phyloP scores from a whole-genome alignment of 2,888 invertebrate species.

The Andrena camellia region DNA sequence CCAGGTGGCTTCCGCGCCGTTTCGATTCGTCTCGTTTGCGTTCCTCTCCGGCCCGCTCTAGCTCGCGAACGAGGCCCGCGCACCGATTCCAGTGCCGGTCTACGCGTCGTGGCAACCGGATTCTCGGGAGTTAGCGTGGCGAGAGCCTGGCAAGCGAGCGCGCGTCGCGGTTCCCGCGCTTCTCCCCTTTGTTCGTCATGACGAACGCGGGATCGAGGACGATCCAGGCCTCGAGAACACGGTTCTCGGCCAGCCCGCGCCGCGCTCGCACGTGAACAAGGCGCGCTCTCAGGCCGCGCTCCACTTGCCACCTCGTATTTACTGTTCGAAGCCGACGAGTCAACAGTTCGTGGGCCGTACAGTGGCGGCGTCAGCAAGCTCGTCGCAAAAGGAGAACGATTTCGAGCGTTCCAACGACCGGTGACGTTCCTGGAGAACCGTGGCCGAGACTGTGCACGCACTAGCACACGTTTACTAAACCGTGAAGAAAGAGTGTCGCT shows the following conservation, averaged over 20 bases:
- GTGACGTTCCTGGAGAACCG: neutral
- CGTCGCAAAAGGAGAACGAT: neutral
- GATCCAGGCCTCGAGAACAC: slow-evolving; percentile 11
- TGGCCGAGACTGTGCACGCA: neutral
- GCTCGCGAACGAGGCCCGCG: slow-evolving; percentile 3
- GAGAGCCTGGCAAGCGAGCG: neutral
- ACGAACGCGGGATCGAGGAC: slow-evolving; percentile 18
- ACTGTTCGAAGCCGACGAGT: neutral
- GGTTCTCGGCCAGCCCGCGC: too few species aligned
- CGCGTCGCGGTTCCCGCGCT: slow-evolving; percentile 41
- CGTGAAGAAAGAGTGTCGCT: neutral
- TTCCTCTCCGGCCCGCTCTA: slow-evolving; percentile 13
- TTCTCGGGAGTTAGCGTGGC: slow-evolving; percentile 15
- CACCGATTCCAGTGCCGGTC: neutral
- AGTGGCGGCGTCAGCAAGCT: neutral
- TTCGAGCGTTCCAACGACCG: neutral
- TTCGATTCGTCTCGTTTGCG: slow-evolving; percentile 21
- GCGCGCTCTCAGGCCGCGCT: neutral
- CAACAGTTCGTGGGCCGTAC: neutral
- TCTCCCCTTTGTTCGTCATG: slow-evolving; percentile 31
- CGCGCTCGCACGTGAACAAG: slow-evolving; percentile 27
- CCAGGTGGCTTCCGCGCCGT: slow-evolving; percentile 61
- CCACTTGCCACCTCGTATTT: neutral
- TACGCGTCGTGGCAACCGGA: neutral
- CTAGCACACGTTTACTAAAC: neutral